Conservation (phyloP, 2,888 invertebrate genomes). For the Taenaris catops region DNA sequence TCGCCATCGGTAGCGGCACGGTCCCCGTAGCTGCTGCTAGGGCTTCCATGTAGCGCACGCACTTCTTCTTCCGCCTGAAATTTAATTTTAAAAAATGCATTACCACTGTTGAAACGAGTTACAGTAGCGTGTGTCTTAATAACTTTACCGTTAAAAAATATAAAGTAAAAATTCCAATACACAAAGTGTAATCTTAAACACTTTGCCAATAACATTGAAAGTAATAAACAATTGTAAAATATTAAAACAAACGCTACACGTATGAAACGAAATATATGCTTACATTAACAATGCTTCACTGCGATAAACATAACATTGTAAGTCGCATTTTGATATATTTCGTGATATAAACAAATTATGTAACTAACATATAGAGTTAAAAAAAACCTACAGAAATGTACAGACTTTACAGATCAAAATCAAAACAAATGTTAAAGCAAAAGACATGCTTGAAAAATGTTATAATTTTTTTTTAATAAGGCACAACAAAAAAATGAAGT, state of each 20-base stretch:
- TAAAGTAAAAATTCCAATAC: too few species aligned
- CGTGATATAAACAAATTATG: conserved; percentile 5
- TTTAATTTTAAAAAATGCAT: conserved; percentile 6
- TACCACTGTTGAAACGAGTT: too few species aligned
- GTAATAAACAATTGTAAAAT: too few species aligned
- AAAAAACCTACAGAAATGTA: conserved; percentile 16
- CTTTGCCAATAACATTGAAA: too few species aligned
- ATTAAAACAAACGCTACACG: background rate
- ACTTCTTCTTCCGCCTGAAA: conserved; percentile 97
- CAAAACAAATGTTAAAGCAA: conserved; percentile 16
- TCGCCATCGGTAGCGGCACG: conserved; percentile 87
- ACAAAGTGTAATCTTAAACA: too few species aligned
- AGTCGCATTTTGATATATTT: conserved; percentile 1
- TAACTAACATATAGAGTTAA: conserved; percentile 12
- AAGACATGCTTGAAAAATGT: conserved; percentile 21
- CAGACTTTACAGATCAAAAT: conserved; percentile 10
- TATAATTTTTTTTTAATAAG: conserved; percentile 7
- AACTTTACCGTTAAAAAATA: too few species aligned
- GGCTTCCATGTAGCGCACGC: conserved; percentile 97
- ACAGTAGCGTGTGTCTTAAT: too few species aligned
- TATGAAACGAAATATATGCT: too few species aligned
- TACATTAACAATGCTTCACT: background rate
- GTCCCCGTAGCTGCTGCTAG: conserved; percentile 83
- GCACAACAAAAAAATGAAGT: conserved; percentile 5
- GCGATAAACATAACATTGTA: background rate